Base-by-base conservation (phyloP, 2,888 invertebrate genomes). In the Drosophila paranaensis region DNA sequence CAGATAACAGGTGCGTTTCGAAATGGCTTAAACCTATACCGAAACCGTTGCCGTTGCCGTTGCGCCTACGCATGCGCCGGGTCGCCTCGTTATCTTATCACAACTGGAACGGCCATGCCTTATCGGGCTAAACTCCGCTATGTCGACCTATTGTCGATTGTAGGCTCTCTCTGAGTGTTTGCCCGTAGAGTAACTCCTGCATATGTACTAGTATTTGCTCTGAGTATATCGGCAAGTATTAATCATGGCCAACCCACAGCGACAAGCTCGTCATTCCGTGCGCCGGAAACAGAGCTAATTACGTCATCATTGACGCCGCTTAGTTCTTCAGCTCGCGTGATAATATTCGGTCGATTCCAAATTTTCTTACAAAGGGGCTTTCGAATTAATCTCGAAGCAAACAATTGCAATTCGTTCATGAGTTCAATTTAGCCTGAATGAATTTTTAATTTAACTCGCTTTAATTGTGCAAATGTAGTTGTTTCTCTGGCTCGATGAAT, bases 1-100 rank as follows among this genome's bases (percentile, higher is more conserved):
- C 35, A 37, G 81, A 84, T 81, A 77, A 65, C 76, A 86, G 77
- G 75, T 89, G 73, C 60, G 57, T 77, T 77, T 70, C 78, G 74
- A 87, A 85, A 73, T 85, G 70, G 77, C 76, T 80, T 80, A 78
- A 63, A n/a, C 27, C 25, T 37, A 25, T 35, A 6, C 33, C 13
- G 63, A 85, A 77, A 67, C 68, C 53, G 20, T 13, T 60, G 13
- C 68, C 53, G 20, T 13, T 60, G 13, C 20, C 16, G 56, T n/a
- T 61, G 64, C 71, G 75, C 79, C 68, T 74, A 79, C 77, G 79
- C 69, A 64, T 66, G 66, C 67, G 46, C 14, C 45, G 20, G 33
- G 35, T 51, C 51, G 46, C 46, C n/a, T 37, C 51, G 33, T 14
- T 69, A 79, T 79, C 79, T 81, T 71, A 81, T 81, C 79, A 27